These are phyloP conservation scores for Campodea augens DNA, from an alignment of 1,140 invertebrate genomes.

Conservation along the genomic window DNA sequence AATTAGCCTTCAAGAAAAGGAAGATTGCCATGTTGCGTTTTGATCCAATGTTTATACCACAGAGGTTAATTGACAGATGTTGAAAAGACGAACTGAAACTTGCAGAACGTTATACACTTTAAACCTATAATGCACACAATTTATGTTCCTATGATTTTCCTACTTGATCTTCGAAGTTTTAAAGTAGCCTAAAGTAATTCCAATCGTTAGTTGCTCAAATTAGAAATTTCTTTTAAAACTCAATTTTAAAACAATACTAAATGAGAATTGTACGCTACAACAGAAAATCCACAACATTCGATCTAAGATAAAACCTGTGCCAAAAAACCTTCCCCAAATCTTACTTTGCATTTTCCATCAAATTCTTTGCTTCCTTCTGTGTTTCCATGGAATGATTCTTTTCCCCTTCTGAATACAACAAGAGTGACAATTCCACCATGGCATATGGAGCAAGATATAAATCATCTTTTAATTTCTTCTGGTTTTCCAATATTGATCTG, in stretches of 20 bases:
- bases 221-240: neutral
- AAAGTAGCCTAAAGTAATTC: too few relatives aligned
- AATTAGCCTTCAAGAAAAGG: too few relatives aligned
- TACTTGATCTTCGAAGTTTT: too few relatives aligned
- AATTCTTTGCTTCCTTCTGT: slow-evolving; percentile 44
- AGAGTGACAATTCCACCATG: slow-evolving; percentile 61
- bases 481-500: slow-evolving; percentile 40
- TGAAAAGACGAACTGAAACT: too few relatives aligned
- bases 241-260: neutral
- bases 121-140: too few relatives aligned
- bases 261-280: slow-evolving; percentile 3
- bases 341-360: slow-evolving; percentile 69
- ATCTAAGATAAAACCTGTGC: neutral
- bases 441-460: slow-evolving; percentile 71
- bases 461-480: slow-evolving; percentile 64
- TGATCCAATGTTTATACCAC: too few relatives aligned
- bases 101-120: too few relatives aligned
- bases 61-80: too few relatives aligned
- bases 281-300: slow-evolving; percentile 2
- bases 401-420: slow-evolving; percentile 46
- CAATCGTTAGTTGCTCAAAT: neutral
- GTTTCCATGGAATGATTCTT: too few relatives aligned
- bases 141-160: too few relatives aligned
- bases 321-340: slow-evolving; percentile 11
- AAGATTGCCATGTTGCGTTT: too few relatives aligned